Conservation (phyloP, 2,113 vertebrate species). For the Larimichthys crocea region DNA sequence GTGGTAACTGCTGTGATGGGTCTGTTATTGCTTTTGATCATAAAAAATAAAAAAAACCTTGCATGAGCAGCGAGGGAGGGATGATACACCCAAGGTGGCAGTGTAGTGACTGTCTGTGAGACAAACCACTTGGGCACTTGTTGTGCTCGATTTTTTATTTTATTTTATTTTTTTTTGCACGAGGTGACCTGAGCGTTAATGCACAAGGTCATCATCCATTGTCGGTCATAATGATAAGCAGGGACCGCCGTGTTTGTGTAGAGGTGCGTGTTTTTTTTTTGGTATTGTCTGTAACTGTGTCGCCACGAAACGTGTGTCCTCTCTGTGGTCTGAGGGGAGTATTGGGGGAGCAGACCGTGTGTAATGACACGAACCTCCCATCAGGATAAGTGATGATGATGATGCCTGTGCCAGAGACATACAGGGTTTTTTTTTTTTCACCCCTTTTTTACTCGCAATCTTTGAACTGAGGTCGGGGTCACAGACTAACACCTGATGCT, state of each 20-base stretch:
- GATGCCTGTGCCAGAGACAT: conserved; percentile 28
- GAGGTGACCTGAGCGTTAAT: conserved; percentile 69
- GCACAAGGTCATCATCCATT: conserved; percentile 80
- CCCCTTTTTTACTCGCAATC: conserved; percentile 7
- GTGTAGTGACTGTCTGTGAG: conserved; percentile 49
- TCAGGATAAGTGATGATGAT: conserved; percentile 54
- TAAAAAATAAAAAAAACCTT: conserved; percentile 2
- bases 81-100: conserved; percentile 59
- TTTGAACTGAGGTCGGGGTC: conserved; percentile 71
- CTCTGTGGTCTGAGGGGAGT: conserved; percentile 54
- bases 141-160: conserved; percentile 66
- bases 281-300: conserved; percentile 44
- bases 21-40: conserved; percentile 41
- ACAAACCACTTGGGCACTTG: conserved; percentile 75
- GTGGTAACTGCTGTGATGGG: conserved; percentile 42
- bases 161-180: conserved; percentile 14
- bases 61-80: conserved; percentile 26
- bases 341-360: conserved; percentile 68
- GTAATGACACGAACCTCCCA: conserved; percentile 61
- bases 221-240: conserved; percentile 52
- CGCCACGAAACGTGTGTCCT: conserved; percentile 48
- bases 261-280: conserved; percentile 19
- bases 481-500: conserved; percentile 80
- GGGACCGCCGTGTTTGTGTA: conserved; percentile 31
- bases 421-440: neutral